A percentile compares a stretch with the other conserved stretches of the same genome.
Conservation (phyloP, 2,888 invertebrate species). For the Patella ulyssiponensis region DNA sequence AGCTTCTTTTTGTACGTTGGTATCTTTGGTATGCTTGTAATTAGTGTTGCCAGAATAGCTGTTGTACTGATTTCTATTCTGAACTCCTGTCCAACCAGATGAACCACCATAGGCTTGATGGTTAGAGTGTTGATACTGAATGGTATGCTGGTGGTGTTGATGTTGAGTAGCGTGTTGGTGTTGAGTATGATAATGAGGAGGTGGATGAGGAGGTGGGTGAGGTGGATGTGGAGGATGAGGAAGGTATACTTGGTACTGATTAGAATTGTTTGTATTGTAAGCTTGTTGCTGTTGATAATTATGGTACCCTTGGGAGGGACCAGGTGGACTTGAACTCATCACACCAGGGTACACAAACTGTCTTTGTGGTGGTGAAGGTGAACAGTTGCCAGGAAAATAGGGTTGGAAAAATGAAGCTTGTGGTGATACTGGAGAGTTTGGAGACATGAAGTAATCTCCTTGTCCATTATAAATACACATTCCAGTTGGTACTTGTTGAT, state of each 20-base stretch:
- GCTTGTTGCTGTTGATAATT: background rate
- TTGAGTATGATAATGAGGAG: background rate
- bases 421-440: conserved; percentile 14
- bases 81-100: too few species aligned
- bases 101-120: too few species aligned
- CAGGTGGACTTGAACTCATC: background rate
- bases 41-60: background rate
- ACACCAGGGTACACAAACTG: background rate
- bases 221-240: background rate
- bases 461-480: conserved; percentile 9
- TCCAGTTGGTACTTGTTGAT: conserved; percentile 13
- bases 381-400: conserved; percentile 3
- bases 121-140: too few species aligned
- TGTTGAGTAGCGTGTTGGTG: background rate
- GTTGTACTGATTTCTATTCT: too few species aligned
- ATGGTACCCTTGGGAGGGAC: background rate
- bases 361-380: background rate
- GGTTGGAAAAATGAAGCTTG: conserved; percentile 11
- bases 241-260: background rate
- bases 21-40: background rate
- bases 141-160: background rate
- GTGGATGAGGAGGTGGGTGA: background rate
- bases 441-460: conserved; percentile 16
- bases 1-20: conserved; percentile 1
- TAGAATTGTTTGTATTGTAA: background rate